Base-by-base conservation (phyloP, 1,140 invertebrate genomes). In the Drosophila kurseongensis region DNA sequence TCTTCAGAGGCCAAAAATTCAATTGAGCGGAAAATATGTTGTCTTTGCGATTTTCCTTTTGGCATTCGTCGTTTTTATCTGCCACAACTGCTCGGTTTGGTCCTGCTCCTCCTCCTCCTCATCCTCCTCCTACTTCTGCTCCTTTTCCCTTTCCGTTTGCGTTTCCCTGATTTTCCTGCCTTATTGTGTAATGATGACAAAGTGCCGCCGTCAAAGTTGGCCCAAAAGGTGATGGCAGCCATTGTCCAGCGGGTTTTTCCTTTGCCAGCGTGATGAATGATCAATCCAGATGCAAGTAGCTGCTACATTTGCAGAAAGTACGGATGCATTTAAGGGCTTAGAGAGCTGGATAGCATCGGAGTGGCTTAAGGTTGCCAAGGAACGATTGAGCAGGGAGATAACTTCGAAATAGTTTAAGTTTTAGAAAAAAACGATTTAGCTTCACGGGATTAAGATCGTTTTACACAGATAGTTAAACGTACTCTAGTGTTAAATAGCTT, bases 21-120 rank as follows among this genome's bases (percentile, higher is more conserved):
- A 86, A 86, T 86, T 86, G 82, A 86, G 83, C 83, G 82, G 78
- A 86, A 86, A 86, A 88, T 86, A 86, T 85, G 82, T 86, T 86
- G 82, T 86, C 83, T 86, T 86, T 86, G 82, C 82, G 82, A 86
- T 86, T 86, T 88, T 86, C 75, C 83, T 67, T 75, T 51, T 75
- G 57, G 59, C 47, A 60, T 75, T 65, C 29, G 73, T 52, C 60
- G 61, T 65, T 67, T 75, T 54, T 76, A 76, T 76, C 48, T 74
- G 69, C 42, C 59, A 56, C 57, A 62, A 75, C 58, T 74, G 72
- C 35, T 73, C 51, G 54, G 62, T 52, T 73, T 82, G 68, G 58
- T 61, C 38, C 54, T 62, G 7, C 36, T 18, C 4, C 59, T 61
- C n/a, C 45, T 36, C 0, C 75, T 61, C 60, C 75, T 75, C 4